Evolutionary conservation across 2,113 vertebrate species (phyloP), one percentile per base, ranked within the genome.

Genomic region (Scartelaos histophorus): DNA sequence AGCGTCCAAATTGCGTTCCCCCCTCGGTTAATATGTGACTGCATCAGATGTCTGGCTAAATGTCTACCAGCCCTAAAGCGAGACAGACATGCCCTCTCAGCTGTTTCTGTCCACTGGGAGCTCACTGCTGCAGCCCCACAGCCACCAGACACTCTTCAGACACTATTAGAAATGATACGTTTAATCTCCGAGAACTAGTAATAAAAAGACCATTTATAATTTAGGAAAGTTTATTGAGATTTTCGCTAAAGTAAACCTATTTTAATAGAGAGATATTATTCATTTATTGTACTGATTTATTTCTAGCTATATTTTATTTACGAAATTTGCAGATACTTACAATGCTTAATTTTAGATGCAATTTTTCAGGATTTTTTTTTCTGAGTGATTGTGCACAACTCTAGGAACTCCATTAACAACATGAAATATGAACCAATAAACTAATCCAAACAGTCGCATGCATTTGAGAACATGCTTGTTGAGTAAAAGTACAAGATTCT

Each of bases 71-170:
- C 67, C 58, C 66, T 71, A 66, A 80, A 72, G 61, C 71, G 67
- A 76, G 70, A 76, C 75, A 79, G 74, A 67, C 76, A 66, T 80
- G 82, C 74, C 80, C 76, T 71, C 74, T 83, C 80, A 82, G 81
- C 79, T 80, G 75, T 78, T 84, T 87, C 73, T 71, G 75, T 87
- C 84, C 80, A 70, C 76, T 78, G 58, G 71, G 58, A 71, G 49
- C 49, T 56, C 62, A 51, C 43, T 69, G 47, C 61, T 61, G 58
- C 58, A 61, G 73, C 54, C 73, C 57, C n/a, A 73, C 69, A 47
- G 70, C 62, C 29, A 19, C 62, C 25, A 21, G 65, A 58, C 22
- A 24, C 47, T 2, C 34, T 73, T 70, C 54, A 35, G 66, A 53
- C 54, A 43, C 15, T 58, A n/a, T 68, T 15, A 57, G 9, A 45